Conservation (phyloP, 2,797 vertebrate species). For the Cossypha dichroa region DNA sequence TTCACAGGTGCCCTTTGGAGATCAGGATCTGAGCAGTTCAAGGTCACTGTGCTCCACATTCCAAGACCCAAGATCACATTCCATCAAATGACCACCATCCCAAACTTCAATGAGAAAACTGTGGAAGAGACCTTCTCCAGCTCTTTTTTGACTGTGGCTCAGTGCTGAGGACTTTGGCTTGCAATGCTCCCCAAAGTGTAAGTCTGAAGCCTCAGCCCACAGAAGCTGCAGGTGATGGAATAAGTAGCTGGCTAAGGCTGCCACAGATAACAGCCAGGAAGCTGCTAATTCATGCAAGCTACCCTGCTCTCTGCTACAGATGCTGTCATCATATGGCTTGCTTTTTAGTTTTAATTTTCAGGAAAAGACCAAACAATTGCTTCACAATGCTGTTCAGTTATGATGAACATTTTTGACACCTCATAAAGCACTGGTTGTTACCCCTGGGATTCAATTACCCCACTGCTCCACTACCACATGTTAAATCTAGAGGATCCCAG, state of each 20-base stretch:
- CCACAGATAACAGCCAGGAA: not conserved
- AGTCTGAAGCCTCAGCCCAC: not conserved
- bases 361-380: not conserved
- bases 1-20: not conserved
- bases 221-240: slow-evolving; percentile 20
- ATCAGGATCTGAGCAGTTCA: not conserved
- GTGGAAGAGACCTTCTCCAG: not conserved
- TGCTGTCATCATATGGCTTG: slow-evolving; percentile 9
- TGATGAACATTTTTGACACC: not conserved
- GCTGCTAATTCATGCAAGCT: slow-evolving; percentile 31
- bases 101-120: not conserved
- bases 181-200: not conserved
- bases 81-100: not conserved
- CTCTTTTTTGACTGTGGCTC: not conserved
- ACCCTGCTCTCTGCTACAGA: slow-evolving; percentile 9
- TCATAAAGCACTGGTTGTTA: not conserved
- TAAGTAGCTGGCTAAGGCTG: not conserved
- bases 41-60: not conserved
- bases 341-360: slow-evolving; percentile 28
- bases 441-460: not conserved
- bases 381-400: not conserved
- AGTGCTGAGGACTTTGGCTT: not conserved
- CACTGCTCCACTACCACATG: not conserved
- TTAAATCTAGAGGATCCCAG: not conserved
- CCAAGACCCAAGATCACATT: not conserved